A percentile compares a stretch with the other conserved stretches of the same genome.
phyloP scores from a whole-genome alignment of 2,888 invertebrate genomes.

The Amblyjoppa proteus region DNA sequence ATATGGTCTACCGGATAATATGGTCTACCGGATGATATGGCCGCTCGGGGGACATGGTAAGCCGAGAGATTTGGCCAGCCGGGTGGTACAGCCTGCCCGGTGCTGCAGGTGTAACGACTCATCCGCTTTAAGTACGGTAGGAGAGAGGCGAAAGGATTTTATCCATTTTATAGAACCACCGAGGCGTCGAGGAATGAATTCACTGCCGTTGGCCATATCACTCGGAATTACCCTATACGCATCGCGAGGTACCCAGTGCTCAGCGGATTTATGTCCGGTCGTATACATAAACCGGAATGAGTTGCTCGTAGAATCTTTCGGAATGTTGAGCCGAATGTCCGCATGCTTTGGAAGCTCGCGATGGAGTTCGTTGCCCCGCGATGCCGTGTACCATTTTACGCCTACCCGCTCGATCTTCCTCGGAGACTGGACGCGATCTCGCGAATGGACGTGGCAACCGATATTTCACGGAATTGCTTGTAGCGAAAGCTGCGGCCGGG shows the following conservation, averaged over 20 bases:
- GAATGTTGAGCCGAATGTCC: neutral
- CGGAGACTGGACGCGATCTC: slow-evolving; percentile 35
- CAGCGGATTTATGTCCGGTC: neutral
- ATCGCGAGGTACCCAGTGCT: neutral
- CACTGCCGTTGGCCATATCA: too few relatives aligned
- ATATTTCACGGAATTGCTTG: slow-evolving; percentile 71
- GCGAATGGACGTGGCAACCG: slow-evolving; percentile 50
- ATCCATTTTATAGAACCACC: too few relatives aligned
- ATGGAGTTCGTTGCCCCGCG: slow-evolving; percentile 77
- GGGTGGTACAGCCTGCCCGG: too few relatives aligned
- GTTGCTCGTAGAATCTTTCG: slow-evolving; percentile 33
- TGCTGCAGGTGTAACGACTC: too few relatives aligned
- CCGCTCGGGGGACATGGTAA: too few relatives aligned
- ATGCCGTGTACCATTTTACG: slow-evolving; percentile 77
- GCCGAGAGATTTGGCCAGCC: too few relatives aligned
- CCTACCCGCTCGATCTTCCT: slow-evolving; percentile 68
- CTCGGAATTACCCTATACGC: too few relatives aligned
- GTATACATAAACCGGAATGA: slow-evolving; percentile 41
- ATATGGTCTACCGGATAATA: too few relatives aligned
- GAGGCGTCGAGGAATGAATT: too few relatives aligned
- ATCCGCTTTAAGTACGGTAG: too few relatives aligned
- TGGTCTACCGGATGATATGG: too few relatives aligned
- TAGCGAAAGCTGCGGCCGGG: slow-evolving; percentile 30
- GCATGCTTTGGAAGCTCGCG: slow-evolving; percentile 70
- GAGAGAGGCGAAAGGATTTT: too few relatives aligned